Evolutionary conservation across 1,140 invertebrate species (phyloP), one percentile per base, ranked within the genome.

Genomic region (Bombus confusus): DNA sequence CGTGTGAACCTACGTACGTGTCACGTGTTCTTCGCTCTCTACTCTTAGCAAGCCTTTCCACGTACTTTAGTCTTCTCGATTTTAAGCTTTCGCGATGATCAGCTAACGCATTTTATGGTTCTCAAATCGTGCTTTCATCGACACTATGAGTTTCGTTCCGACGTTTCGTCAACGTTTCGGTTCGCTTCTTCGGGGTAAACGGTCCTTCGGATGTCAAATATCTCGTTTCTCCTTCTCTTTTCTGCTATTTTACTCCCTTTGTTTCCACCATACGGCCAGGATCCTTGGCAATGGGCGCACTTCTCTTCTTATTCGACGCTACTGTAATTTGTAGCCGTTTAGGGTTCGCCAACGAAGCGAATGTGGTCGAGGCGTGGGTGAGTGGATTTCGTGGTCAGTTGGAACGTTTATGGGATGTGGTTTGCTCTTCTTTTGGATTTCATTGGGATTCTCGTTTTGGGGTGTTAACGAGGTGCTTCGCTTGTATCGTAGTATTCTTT

Each of bases 21-120:
- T 85, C 85, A 62, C 77, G 74, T 59, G 82, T 75, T n/a, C 28
- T n/a, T 8, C 59, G 28, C 9, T 25, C 73, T 59, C 22, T 25
- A 34, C 43, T 34, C 74, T 66, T 64, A 15, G 47, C 47, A 3
- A 52, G 6, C 47, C 5, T 52, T 52, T 22, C 47, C 1, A 52
- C 18, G 47, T 52, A 5, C 18, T 52, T 52, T 52, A 22, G 18
- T 52, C 18, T 22, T 52, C 47, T 22, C 0, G 18, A 52, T 22
- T 52, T 52, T 52, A 22, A 8, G 22, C 6, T 22, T 52, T 22
- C 47, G 18, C 47, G 15, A 22, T 22, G 18, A 52, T 52, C 8
- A 22, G 18, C 47, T 52, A 52, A 52, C 47, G 18, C 22, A 52
- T 52, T 52, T 52, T 22, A 52, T 52, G 47, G 0, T 8, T 52